Evolutionary conservation across 2,888 invertebrate genomes (phyloP), one percentile per base, ranked within the genome.

Genomic region (Micoletzkya japonica): DNA sequence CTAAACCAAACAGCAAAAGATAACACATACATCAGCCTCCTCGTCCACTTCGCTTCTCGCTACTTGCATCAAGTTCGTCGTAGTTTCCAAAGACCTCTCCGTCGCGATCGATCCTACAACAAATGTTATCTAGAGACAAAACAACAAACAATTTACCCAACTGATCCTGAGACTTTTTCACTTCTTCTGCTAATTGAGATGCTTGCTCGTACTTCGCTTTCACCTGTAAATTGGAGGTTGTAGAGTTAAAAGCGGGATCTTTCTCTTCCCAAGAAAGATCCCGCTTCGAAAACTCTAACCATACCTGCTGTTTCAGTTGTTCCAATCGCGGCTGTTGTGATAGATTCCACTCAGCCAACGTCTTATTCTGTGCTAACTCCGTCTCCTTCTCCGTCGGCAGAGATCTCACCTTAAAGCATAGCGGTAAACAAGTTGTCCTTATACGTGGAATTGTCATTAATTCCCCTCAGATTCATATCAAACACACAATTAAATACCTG

Each of bases 41-140:
- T 96, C 95, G 86, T 97, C 97, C 69, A 92, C 91, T 88, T 95
- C 92, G 39, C 94, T 93, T 34, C 94, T 92, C 17, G 94, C 92
- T 14, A 95, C 91, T 89, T 95, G 93, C 20, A 97, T 88, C 59
- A 95, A 87, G 0, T 94, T 95, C 74, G 93, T 88, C 0, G 93
- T 91, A 32, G 93, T 92, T 81, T 95, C 96, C 36, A 92, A 89
- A 24, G 92, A 91, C 86, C 92, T 90, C 60, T 90, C 71, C 17
- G 91, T 91, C 32, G 91, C 90, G 85, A 92, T 91, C 67, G 90
- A 89, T 86, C 91, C 92, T 92, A 86, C 50, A 87, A 89, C 44
- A 44, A 57, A 52, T 39, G 14, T 30, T 20, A 36, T 52, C 4
- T 36, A 34, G 17, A 28, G 17, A 49, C 20, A 24, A 63, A 1